Base-by-base conservation (phyloP, 2,888 invertebrate species). In the Watsonalla binaria region DNA sequence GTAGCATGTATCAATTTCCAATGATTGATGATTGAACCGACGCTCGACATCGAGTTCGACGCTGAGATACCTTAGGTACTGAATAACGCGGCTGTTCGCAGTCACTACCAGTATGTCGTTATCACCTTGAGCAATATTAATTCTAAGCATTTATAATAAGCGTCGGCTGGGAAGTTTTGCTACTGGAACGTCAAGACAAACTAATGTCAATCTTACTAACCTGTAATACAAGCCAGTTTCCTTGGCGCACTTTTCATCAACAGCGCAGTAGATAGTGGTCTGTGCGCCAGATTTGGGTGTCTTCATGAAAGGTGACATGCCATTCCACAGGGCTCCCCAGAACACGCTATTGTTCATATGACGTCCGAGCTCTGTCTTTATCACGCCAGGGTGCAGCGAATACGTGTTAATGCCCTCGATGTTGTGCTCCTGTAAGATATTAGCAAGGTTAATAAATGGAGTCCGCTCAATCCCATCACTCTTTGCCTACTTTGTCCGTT, bases 271-370 rank as follows among this genome's bases (percentile, higher is more conserved):
- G 54, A 96, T 88, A 0, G 93, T 92, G 0, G 95, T 95, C 82
- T 96, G 95, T 0, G 96, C 95, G 9, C 96, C 96, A 73, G 93
- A 92, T 60, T 86, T 85, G 0, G 93, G 90, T 1, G 91, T 91
- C 73, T 94, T 93, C 34, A 93, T 69, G 64, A 93, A 92, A 49
- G 70, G 62, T 0, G 74, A 59, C 7, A 89, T 68, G 0, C 92
- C 45, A 59, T 80, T 68, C 74, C 82, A 84, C 0, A 78, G 66
- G 6, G 80, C 68, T 0, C 87, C 86, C 52, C 59, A 70, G 57
- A 67, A 63, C 0, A 86, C 61, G 0, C 82, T 67, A 5, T 72
- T 63, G 67, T 91, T 85, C 60, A 92, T 78, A 82, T 94, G 90
- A 15, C 95, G 88, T 4, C 92, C 90, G 42, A 95, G 82, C 53